Conservation (phyloP, 2,113 vertebrate genomes). For the Numenius arquata region DNA sequence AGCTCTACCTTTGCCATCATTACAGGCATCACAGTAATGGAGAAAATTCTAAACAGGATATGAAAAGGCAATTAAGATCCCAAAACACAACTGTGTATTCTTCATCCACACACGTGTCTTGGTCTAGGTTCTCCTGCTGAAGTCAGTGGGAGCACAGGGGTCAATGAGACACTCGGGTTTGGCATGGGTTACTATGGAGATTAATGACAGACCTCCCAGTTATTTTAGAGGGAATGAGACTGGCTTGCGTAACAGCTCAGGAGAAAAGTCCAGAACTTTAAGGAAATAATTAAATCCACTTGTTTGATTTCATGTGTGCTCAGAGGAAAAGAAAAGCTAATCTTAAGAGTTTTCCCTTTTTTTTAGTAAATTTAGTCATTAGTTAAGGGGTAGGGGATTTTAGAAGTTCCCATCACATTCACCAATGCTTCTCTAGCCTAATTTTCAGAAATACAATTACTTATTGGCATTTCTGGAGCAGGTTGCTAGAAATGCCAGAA, state of each 20-base stretch:
- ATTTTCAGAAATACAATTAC: not conserved
- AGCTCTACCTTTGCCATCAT: not conserved
- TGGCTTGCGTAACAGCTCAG: not conserved
- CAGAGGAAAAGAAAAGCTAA: not conserved
- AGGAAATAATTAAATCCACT: not conserved
- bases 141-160: too few species aligned
- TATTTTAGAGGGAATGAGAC: not conserved
- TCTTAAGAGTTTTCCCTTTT: not conserved
- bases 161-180: not conserved
- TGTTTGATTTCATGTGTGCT: not conserved
- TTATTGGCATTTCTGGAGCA: not conserved
- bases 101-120: not conserved
- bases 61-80: not conserved
- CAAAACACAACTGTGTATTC: not conserved
- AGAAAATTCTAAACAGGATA: not conserved
- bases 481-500: not conserved
- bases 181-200: not conserved
- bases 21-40: not conserved
- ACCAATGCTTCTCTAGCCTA: not conserved
- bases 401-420: not conserved
- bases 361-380: not conserved
- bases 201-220: not conserved
- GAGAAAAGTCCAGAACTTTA: not conserved
- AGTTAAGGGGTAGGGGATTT: not conserved
- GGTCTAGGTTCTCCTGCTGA: not conserved